Evolutionary conservation across 2,797 vertebrate species (phyloP).

Genomic region (Neostethus bicornis): DNA sequence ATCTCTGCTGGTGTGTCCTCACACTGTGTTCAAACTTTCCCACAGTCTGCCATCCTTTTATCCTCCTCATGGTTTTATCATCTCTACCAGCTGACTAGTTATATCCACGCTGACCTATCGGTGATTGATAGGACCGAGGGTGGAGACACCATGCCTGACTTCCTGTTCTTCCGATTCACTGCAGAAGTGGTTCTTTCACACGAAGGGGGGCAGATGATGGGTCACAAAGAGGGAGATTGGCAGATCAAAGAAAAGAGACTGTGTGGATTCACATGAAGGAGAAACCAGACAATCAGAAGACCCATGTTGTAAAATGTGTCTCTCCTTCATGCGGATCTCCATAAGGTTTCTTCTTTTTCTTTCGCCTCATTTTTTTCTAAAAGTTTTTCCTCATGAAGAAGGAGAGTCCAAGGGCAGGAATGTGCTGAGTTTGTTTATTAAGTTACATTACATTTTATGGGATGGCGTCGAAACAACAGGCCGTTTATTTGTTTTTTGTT

Average conservation of each 20-base stretch:
- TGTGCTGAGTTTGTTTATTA: no score
- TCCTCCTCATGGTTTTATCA: constrained; percentile 51
- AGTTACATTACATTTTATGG: no score
- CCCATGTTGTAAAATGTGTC: neutral
- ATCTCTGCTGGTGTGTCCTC: constrained; percentile 17
- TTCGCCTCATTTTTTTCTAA: no score
- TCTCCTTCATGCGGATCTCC: no score
- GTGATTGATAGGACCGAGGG: constrained; percentile 56
- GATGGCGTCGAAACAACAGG: no score
- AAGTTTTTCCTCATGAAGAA: no score
- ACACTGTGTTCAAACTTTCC: constrained; percentile 41
- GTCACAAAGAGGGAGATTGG: constrained; percentile 9
- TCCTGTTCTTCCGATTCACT: constrained; percentile 57
- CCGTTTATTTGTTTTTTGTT: no score
- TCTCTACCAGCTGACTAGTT: constrained; percentile 51
- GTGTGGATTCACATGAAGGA: neutral
- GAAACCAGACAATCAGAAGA: neutral
- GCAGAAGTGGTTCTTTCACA: constrained; percentile 58
- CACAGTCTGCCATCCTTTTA: constrained; percentile 38
- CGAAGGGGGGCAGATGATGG: constrained; percentile 37
- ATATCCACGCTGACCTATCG: constrained; percentile 54
- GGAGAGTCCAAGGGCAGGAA: no score
- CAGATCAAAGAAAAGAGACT: neutral
- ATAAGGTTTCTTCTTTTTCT: no score
- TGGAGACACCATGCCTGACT: constrained; percentile 47